Evolutionary conservation across 2,888 invertebrate species (phyloP).

Genomic region (Mimas tiliae): DNA sequence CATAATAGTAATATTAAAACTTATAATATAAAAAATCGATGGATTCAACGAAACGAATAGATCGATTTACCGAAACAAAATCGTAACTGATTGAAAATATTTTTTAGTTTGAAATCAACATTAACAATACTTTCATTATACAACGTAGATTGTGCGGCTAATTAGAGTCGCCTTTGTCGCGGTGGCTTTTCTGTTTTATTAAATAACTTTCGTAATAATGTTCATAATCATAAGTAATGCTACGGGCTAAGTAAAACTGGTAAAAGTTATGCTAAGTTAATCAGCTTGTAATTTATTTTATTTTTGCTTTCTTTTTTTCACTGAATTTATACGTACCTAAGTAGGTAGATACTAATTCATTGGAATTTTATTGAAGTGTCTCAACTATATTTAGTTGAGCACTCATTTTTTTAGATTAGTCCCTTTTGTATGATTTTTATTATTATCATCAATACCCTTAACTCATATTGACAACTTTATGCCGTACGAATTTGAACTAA

Average conservation of each 20-base stretch:
- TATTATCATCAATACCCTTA: too few relatives aligned
- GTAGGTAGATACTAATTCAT: neutral
- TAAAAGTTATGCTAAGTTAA: conserved; percentile 3
- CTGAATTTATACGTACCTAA: neutral
- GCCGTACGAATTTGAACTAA: too few relatives aligned
- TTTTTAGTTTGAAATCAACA: neutral
- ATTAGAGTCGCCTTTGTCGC: neutral
- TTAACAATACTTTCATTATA: conserved; percentile 17
- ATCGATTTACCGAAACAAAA: conserved; percentile 6
- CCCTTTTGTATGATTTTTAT: too few relatives aligned
- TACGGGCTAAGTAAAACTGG: neutral
- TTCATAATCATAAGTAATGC: neutral
- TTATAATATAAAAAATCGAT: neutral
- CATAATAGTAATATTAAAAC: neutral
- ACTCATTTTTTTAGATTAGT: neutral
- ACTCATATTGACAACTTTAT: too few relatives aligned
- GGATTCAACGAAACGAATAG: conserved; percentile 12
- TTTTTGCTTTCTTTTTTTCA: conserved; percentile 21
- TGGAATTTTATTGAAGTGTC: neutral
- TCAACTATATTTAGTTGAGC: neutral
- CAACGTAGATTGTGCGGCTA: neutral
- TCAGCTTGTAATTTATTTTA: conserved; percentile 11
- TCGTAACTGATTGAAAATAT: neutral
- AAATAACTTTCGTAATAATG: conserved; percentile 7
- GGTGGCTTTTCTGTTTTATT: conserved; percentile 6